Base-by-base conservation (phyloP, 2,113 vertebrate genomes). In the Xenopus borealis region DNA sequence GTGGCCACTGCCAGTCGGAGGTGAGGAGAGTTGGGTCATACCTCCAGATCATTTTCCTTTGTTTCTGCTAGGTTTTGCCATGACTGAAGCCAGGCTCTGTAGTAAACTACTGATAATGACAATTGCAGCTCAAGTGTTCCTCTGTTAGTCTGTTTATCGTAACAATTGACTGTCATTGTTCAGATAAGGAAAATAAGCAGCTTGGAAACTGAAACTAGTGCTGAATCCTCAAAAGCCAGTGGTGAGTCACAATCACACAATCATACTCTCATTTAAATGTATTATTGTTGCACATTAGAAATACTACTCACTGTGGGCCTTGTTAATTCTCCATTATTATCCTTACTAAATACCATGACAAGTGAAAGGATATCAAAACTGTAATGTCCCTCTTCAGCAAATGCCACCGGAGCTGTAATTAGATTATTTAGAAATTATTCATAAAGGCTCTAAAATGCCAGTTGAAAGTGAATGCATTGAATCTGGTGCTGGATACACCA, bases 321-420 rank as follows among this genome's bases (percentile, higher is more conserved):
- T n/a, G 33, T 33, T 66, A 66, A 66, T 66, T 44, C 63, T 45
- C 63, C 40, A 46, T n/a, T 45, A 66, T 66, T 63, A 33, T 40
- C 62, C 30, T 33, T 17, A 46, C 44, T 66, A 46, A 66, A 66
- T 66, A 46, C 44, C n/a, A 12, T 19, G 11, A 16, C 16, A 44
- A 46, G n/a, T 7, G 46, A 18, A 44, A 66, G 33, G 44, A 66
- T n/a, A 46, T 66, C 30, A 46, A 46, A 17, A 45, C 63, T 66
- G n/a, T 10, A 46, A n/a, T n/a, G 53, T 55, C 12, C 53, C 53
- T 55, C 14, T 18, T n/a, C 53, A n/a, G 3, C 53, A n/a, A n/a
- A 55, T n/a, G 17, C 53, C 53, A 55, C 3, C 16, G 14, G 17
- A 55, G 53, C 53, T 55, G 53, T 55, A 55, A 55, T 16, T n/a